Base-by-base conservation (phyloP, 2,113 vertebrate species). In the Epinephelus moara region DNA sequence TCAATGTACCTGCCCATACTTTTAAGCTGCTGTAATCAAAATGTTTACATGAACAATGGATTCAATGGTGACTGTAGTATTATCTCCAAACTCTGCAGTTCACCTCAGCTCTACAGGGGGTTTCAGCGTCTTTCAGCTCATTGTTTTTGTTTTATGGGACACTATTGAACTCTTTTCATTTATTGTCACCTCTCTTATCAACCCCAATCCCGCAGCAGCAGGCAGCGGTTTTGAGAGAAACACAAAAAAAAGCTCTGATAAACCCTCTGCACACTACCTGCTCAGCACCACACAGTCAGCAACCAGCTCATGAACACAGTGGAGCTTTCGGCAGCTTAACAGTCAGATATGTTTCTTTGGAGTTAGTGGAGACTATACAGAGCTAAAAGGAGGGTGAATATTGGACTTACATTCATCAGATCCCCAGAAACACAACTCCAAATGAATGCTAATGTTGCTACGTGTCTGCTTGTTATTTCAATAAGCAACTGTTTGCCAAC, bases 1-100 rank as follows among this genome's bases (percentile, higher is more conserved):
- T 53, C 47, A 37, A 17, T 19, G 23, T 18, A 33, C 25, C 30
- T 64, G 56, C 11, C 21, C 15, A 3, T 45, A 52, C 42, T 63
- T 47, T 37, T 60, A 77, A 77, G 52, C 70, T 56, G 27, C 75
- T 53, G 4, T 66, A 52, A 71, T 82, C 64, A 57, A 70, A 59
- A 56, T 62, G 40, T 75, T 80, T 49, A 14, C 55, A 23, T 77
- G n/a, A 67, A 81, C 59, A 30, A 53, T 53, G 23, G 30, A 66
- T 61, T 21, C 70, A 40, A 27, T 42, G 13, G 61, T 33, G 47
- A 14, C 15, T 42, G 70, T 19, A 45, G 63, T 23, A 25, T 12
- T 19, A 11, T 52, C 66, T 67, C 62, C 37, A n/a, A 37, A 64
- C 19, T 14, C 42, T 30, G 45, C 25, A 27, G 23, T 19, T 30